Percentiles rank a stretch among this genome's conserved stretches.
These are phyloP conservation scores for Bombus superbus DNA, from an alignment of 1,140 invertebrate genomes.

Conservation along the genomic window DNA sequence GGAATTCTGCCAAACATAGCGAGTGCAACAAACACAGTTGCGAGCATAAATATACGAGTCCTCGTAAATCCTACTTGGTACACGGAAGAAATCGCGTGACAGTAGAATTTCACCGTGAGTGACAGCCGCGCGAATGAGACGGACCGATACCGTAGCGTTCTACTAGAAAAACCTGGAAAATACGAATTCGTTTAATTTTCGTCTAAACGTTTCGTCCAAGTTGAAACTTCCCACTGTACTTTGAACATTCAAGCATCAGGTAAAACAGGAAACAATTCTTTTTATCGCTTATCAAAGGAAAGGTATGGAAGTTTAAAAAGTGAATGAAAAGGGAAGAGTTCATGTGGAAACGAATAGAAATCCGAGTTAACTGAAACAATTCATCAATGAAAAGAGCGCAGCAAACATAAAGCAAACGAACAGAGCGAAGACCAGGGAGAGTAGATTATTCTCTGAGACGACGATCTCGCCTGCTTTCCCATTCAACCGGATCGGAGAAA, in stretches of 20 bases:
- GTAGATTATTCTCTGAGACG: background rate
- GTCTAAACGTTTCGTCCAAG: no score
- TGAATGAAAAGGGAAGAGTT: background rate
- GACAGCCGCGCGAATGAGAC: background rate
- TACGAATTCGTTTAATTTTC: no score
- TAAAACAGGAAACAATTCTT: no score
- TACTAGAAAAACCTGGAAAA: no score
- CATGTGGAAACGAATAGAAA: background rate
- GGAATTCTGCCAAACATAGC: no score
- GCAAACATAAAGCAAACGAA: background rate
- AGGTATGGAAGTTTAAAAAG: background rate
- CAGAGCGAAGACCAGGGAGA: background rate
- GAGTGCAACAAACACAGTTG: no score
- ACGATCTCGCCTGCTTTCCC: background rate
- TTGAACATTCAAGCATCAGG: no score
- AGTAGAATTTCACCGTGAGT: background rate
- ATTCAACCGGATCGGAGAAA: no score
- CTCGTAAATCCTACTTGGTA: background rate
- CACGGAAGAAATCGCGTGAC: background rate
- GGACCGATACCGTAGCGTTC: no score
- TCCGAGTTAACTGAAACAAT: background rate
- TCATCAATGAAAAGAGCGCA: background rate
- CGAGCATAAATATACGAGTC: background rate
- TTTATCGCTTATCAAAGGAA: background rate
- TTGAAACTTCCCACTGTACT: no score